A percentile compares a stretch with the other conserved stretches of the same genome.
These are phyloP conservation scores for Parelbella ahira DNA, from an alignment of 2,888 invertebrate genomes.

Conservation along the genomic window DNA sequence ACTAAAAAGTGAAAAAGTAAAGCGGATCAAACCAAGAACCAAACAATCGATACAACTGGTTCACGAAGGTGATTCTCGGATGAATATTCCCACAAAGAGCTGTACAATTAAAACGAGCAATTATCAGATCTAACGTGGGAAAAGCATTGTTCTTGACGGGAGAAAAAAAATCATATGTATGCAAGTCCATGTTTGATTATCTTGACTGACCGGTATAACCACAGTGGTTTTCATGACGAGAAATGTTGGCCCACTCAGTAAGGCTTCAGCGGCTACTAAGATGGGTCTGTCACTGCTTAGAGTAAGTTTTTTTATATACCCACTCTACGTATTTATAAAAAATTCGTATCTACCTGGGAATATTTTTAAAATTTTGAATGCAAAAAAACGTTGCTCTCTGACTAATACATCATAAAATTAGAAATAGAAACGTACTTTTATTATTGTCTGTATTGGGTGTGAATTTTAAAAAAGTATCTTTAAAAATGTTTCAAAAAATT, in stretches of 20 bases:
- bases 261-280: conserved; percentile 27
- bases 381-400: no score
- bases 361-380: no score
- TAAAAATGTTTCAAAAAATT: no score
- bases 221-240: conserved; percentile 28
- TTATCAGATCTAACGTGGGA: conserved; percentile 30
- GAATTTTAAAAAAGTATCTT: no score
- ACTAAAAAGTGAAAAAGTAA: no score
- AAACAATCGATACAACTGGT: conserved; percentile 11
- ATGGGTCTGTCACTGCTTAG: conserved; percentile 58
- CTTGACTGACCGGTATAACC: conserved; percentile 46
- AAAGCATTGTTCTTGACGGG: conserved; percentile 38
- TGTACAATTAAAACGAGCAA: conserved; percentile 21
- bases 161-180: conserved; percentile 34
- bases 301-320: conserved; percentile 58
- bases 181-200: conserved; percentile 40
- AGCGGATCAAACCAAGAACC: no score
- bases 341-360: no score
- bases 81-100: conserved; percentile 21
- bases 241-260: conserved; percentile 25
- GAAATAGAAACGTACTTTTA: no score
- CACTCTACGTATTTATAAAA: no score
- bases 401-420: no score
- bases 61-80: conserved; percentile 11
- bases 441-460: no score